These are phyloP conservation scores for Ctenosaura bakeri DNA, from an alignment of 2,797 vertebrate species.

Conservation along the genomic window DNA sequence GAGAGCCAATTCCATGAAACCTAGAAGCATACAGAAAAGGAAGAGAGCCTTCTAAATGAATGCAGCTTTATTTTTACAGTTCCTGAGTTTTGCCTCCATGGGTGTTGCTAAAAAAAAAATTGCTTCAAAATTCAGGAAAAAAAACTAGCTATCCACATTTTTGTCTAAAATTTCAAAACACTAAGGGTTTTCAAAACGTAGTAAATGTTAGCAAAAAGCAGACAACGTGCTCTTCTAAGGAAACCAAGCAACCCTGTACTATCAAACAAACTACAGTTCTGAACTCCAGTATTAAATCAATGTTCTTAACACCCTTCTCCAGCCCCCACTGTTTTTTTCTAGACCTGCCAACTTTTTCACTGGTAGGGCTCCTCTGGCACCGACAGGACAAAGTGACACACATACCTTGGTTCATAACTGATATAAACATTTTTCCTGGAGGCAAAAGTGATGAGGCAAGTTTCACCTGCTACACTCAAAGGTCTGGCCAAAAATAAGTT, in stretches of 20 bases:
- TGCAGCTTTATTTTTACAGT: neutral
- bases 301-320: neutral
- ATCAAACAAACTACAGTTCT: neutral
- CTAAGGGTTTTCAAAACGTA: neutral
- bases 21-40: neutral
- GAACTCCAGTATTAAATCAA: neutral
- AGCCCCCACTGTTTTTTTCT: no score
- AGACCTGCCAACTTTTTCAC: no score
- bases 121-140: neutral
- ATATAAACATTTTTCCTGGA: neutral
- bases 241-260: neutral
- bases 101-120: neutral
- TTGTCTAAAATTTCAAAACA: conserved; percentile 9
- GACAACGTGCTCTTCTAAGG: neutral
- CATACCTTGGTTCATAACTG: neutral
- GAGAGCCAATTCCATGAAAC: neutral
- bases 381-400: neutral
- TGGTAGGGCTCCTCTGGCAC: neutral
- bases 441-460: neutral
- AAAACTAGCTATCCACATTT: neutral
- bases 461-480: neutral
- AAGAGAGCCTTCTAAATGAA: neutral
- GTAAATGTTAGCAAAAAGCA: neutral
- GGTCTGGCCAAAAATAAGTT: neutral
- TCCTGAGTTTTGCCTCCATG: no score